Percentiles rank a stretch among this genome's conserved stretches.
Evolutionary conservation across 1,140 invertebrate species (phyloP).

Genomic region (Eurosta solidaginis): DNA sequence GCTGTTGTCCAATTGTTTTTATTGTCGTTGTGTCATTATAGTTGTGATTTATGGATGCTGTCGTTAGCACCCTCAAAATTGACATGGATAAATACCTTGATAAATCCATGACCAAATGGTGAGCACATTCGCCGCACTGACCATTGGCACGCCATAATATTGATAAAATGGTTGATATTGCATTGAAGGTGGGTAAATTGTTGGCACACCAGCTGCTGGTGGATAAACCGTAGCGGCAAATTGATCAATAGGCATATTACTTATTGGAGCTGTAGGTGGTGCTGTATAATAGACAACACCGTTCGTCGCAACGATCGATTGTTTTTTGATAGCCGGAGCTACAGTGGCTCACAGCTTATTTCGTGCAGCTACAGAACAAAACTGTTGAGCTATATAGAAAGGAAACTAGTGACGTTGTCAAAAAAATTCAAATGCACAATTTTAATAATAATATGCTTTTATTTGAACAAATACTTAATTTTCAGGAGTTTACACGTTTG

Average conservation of each 20-base stretch:
- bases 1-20: constrained; percentile 33
- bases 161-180: constrained; percentile 61
- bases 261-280: constrained; percentile 57
- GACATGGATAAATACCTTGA: constrained; percentile 61
- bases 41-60: constrained; percentile 34
- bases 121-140: constrained; percentile 55
- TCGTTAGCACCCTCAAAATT: constrained; percentile 54
- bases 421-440: no score
- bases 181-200: constrained; percentile 60
- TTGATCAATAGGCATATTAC: constrained; percentile 60
- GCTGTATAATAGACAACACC: constrained; percentile 59
- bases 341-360: no score
- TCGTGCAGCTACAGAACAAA: no score
- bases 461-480: no score
- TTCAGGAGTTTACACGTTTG: no score
- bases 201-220: constrained; percentile 59
- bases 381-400: no score
- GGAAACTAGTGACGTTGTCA: no score
- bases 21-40: constrained; percentile 19
- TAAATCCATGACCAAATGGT: constrained; percentile 60
- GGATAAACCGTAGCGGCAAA: constrained; percentile 58
- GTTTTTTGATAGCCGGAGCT: constrained; percentile 88
- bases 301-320: constrained; percentile 62
- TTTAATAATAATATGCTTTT: no score
- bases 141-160: constrained; percentile 61